A percentile compares a stretch with the other conserved stretches of the same genome.
phyloP scores from a whole-genome alignment of 1,140 invertebrate genomes.

The Bombus superbus region DNA sequence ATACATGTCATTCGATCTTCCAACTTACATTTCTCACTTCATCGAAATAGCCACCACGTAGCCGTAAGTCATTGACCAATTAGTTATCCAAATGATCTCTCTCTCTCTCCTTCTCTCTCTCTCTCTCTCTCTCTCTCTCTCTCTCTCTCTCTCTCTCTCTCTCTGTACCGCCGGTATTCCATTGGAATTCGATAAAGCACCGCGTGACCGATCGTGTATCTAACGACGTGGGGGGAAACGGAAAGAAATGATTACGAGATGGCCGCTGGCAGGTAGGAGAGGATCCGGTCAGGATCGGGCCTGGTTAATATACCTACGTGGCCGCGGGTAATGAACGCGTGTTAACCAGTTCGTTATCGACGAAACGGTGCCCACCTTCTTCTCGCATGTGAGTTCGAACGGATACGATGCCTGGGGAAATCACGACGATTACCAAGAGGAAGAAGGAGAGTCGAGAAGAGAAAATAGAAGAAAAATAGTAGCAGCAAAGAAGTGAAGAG shows the following conservation, averaged over 20 bases:
- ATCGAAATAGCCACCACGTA: not conserved
- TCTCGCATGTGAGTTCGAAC: slow-evolving; percentile 17
- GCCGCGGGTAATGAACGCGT: slow-evolving; percentile 51
- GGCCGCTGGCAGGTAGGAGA: slow-evolving; percentile 23
- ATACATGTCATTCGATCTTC: not conserved
- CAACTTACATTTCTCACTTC: no score
- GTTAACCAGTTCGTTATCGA: slow-evolving; percentile 57
- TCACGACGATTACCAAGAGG: not conserved
- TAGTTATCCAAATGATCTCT: not conserved
- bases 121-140: no score
- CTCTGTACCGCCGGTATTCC: not conserved
- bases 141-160: no score
- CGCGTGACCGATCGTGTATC: slow-evolving; percentile 20
- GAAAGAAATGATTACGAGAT: slow-evolving; percentile 37
- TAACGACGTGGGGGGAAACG: not conserved
- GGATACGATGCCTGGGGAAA: slow-evolving; percentile 5
- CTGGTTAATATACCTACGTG: slow-evolving; percentile 40
- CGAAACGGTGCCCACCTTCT: slow-evolving; percentile 39
- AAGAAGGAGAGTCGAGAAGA: no score
- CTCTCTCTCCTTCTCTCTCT: rapidly evolving
- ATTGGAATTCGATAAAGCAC: slow-evolving; percentile 37
- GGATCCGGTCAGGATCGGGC: not conserved
- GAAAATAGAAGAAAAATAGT: not conserved
- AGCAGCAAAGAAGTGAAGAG: not conserved
- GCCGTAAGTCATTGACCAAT: slow-evolving; percentile 1